Percentiles rank a stretch among this genome's conserved stretches.
Conservation (phyloP, 2,113 vertebrate species). For the Psittacus erithacus region DNA sequence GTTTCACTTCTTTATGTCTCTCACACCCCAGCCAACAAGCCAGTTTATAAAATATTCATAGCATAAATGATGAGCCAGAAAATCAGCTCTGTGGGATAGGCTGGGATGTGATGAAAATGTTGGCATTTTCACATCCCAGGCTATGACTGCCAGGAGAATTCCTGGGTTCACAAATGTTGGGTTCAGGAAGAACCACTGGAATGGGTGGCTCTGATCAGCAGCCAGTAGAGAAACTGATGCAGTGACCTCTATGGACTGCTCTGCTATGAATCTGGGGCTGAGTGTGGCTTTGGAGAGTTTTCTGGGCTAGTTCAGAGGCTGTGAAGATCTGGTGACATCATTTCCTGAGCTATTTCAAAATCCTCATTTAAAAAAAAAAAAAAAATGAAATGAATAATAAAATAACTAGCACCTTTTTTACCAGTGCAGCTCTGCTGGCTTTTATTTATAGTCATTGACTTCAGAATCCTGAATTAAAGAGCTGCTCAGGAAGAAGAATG, state of each 20-base stretch:
- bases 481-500: slow-evolving; percentile 43
- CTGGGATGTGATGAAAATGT: neutral
- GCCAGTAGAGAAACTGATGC: rapidly evolving
- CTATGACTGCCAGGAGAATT: neutral
- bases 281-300: rapidly evolving
- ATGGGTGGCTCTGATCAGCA: neutral
- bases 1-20: neutral
- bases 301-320: neutral
- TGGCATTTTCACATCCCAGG: neutral
- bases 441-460: neutral
- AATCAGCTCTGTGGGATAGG: neutral
- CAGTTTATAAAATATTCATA: neutral
- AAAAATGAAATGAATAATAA: rapidly evolving
- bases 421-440: neutral
- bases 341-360: neutral
- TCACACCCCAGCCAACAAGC: rapidly evolving
- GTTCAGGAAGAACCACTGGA: neutral
- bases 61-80: neutral
- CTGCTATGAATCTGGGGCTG: rapidly evolving
- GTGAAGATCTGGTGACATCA: neutral
- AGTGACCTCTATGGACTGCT: rapidly evolving
- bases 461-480: neutral
- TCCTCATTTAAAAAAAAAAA: too few species aligned
- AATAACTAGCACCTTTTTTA: neutral
- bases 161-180: neutral